A percentile compares a stretch with the other conserved stretches of the same genome.
phyloP scores from a whole-genome alignment of 2,113 vertebrate species.

The Hypomesus transpacificus region DNA sequence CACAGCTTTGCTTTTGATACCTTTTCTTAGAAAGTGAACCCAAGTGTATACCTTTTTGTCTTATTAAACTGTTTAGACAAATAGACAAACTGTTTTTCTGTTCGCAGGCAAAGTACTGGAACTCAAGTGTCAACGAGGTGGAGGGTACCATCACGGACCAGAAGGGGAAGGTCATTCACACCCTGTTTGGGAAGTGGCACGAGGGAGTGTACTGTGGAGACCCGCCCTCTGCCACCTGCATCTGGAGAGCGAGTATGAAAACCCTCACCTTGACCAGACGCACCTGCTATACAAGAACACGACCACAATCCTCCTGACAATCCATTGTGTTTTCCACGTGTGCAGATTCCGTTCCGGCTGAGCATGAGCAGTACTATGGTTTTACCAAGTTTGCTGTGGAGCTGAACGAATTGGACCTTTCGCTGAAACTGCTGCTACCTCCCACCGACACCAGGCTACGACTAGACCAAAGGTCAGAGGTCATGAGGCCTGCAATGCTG shows the following conservation, averaged over 20 bases:
- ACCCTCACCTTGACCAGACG: too few species aligned
- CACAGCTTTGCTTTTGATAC: too few species aligned
- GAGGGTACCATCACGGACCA: constrained; percentile 84
- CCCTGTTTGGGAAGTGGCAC: constrained; percentile 94
- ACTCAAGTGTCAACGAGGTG: constrained; percentile 87
- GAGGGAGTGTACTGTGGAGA: constrained; percentile 88
- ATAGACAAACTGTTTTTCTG: constrained; percentile 4
- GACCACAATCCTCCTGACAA: too few species aligned
- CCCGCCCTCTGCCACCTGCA: constrained; percentile 80
- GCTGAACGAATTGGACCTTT: constrained; percentile 86
- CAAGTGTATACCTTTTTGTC: not conserved
- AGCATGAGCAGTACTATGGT: constrained; percentile 90
- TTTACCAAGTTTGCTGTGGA: constrained; percentile 95
- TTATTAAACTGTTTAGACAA: not conserved
- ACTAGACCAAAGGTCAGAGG: constrained; percentile 87
- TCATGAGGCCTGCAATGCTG: not conserved
- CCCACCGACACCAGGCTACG: constrained; percentile 90
- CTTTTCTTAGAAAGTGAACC: too few species aligned
- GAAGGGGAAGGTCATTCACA: constrained; percentile 81
- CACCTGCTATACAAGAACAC: too few species aligned
- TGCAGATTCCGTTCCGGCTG: constrained; percentile 83
- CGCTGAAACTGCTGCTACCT: constrained; percentile 78
- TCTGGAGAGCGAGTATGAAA: constrained; percentile 93
- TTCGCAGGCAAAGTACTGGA: constrained; percentile 91
- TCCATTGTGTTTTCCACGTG: not conserved